phyloP scores from a whole-genome alignment of 2,888 invertebrate genomes.

The Luffia ferchaultella region DNA sequence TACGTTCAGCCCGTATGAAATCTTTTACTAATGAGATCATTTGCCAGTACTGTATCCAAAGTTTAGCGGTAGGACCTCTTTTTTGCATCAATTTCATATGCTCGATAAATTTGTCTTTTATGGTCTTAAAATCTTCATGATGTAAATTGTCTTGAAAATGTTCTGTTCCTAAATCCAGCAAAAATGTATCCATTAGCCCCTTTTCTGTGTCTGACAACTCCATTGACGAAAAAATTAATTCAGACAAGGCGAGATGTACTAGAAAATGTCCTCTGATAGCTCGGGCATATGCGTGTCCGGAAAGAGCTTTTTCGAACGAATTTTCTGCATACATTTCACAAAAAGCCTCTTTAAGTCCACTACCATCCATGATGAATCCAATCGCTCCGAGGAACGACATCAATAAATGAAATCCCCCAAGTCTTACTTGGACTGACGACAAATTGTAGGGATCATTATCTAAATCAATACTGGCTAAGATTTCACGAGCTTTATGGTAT shows the following conservation, averaged over 20 bases:
- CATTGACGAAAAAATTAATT: constrained; percentile 16
- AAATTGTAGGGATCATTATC: constrained; percentile 14
- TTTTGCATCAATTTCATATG: constrained; percentile 6
- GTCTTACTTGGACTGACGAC: constrained; percentile 17
- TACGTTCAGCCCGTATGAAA: constrained; percentile 22
- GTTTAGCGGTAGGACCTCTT: constrained; percentile 9
- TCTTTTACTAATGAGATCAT: constrained; percentile 22
- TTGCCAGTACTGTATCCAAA: constrained; percentile 18
- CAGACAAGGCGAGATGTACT: constrained; percentile 19
- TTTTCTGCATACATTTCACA: constrained; percentile 14
- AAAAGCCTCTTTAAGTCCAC: constrained; percentile 12
- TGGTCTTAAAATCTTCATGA: constrained; percentile 6
- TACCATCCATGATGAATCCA: constrained; percentile 25
- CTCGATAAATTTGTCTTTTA: constrained; percentile 9
- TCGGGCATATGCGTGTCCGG: constrained; percentile 23
- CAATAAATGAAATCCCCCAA: constrained; percentile 25
- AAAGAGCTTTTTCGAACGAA: constrained; percentile 22
- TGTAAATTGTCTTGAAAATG: constrained; percentile 8
- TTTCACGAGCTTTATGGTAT: constrained; percentile 22
- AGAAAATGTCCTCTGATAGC: constrained; percentile 19
- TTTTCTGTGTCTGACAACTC: constrained; percentile 16
- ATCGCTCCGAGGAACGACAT: constrained; percentile 26
- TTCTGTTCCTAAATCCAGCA: constrained; percentile 7
- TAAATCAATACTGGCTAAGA: constrained; percentile 18
- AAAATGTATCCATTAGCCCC: constrained; percentile 15